phyloP scores from a whole-genome alignment of 2,113 vertebrate genomes.

The Pseudorasbora parva region DNA sequence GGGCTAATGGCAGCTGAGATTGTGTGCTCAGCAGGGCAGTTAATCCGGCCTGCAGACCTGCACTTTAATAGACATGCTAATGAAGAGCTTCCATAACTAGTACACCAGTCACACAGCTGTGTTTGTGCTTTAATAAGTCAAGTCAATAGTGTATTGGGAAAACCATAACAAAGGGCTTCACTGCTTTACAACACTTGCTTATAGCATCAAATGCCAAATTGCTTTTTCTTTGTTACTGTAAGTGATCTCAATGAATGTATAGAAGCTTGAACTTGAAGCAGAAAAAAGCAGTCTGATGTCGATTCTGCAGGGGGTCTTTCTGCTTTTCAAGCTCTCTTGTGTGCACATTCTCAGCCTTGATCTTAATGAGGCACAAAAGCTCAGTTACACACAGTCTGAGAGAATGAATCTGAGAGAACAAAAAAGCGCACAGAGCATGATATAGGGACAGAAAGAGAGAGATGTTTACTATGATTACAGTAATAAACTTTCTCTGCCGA shows the following conservation, averaged over 20 bases:
- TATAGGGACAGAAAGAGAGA: background rate
- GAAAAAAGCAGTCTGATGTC: conserved; percentile 20
- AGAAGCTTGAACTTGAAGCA: background rate
- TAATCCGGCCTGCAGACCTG: background rate
- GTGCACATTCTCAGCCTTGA: background rate
- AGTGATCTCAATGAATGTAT: background rate
- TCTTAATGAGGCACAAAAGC: conserved; percentile 38
- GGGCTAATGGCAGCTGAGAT: conserved; percentile 6
- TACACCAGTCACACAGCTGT: conserved; percentile 23
- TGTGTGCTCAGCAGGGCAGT: conserved; percentile 17
- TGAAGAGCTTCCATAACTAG: conserved; percentile 7
- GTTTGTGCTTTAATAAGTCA: background rate
- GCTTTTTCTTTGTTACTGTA: conserved; percentile 19
- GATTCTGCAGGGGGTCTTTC: conserved; percentile 14
- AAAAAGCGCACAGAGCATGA: background rate
- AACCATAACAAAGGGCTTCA: conserved; percentile 4
- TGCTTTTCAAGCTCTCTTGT: conserved; percentile 1
- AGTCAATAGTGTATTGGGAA: background rate
- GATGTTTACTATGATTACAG: background rate
- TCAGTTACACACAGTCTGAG: background rate
- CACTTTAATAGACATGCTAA: conserved; percentile 44
- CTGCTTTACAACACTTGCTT: background rate
- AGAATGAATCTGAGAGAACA: background rate
- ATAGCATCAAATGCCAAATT: background rate
- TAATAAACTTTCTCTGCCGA: conserved; percentile 1